phyloP scores from a whole-genome alignment of 1,140 invertebrate species.

The Saxidomus purpurata region DNA sequence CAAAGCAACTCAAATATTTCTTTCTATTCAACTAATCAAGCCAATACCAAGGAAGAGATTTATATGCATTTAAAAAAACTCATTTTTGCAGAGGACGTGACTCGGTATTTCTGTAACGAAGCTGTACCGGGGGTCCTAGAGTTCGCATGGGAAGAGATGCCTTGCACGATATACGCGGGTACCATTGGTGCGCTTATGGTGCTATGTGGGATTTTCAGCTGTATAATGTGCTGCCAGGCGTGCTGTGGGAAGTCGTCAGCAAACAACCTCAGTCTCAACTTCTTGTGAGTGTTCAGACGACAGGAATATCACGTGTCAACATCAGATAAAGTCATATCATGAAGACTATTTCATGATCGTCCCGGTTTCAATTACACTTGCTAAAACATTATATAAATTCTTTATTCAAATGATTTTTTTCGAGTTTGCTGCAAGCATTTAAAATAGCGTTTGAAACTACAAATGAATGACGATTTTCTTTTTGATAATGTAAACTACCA shows the following conservation, averaged over 20 bases:
- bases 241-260: constrained; percentile 11
- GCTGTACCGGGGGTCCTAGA: constrained; percentile 24
- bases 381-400: no score
- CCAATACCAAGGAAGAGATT: no score
- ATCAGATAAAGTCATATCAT: no score
- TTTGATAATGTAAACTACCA: no score
- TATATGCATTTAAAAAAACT: no score
- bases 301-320: no score
- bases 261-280: constrained; percentile 23
- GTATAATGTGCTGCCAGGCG: constrained; percentile 4
- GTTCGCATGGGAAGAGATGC: constrained; percentile 56
- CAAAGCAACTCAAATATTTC: neutral
- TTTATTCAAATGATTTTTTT: no score
- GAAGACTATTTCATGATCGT: no score
- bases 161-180: constrained; percentile 39
- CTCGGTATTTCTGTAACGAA: constrained; percentile 42
- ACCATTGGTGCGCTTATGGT: constrained; percentile 28
- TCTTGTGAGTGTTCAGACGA: constrained; percentile 14
- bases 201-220: neutral
- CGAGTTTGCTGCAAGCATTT: no score
- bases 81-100: constrained; percentile 32
- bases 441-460: no score
- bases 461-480: no score
- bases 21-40: neutral
- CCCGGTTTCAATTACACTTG: no score